Conservation (phyloP, 2,797 vertebrate species). For the Lagorchestes hirsutus region DNA sequence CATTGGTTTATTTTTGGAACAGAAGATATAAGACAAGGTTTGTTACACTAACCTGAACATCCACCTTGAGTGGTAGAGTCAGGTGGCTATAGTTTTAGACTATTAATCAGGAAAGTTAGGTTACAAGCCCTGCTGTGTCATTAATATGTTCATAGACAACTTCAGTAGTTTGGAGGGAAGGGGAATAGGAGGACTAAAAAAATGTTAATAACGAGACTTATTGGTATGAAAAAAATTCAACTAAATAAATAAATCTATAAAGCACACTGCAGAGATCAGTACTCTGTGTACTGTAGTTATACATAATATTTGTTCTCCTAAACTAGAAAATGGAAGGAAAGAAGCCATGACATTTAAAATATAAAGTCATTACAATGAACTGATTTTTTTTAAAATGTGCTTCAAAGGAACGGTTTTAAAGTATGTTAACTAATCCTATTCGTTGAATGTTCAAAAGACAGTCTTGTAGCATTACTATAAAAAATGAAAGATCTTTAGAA, state of each 20-base stretch:
- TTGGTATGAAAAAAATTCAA: constrained; percentile 34
- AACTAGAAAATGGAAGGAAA: constrained; percentile 24
- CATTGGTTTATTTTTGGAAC: constrained; percentile 45
- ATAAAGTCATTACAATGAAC: constrained; percentile 55
- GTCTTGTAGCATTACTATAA: neutral
- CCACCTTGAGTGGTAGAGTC: neutral
- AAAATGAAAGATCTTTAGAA: constrained; percentile 41
- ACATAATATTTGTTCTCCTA: constrained; percentile 39
- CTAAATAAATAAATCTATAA: neutral
- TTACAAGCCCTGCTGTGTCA: neutral
- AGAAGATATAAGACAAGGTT: constrained; percentile 12
- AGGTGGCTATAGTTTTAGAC: neutral
- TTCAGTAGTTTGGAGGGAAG: neutral
- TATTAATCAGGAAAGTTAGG: neutral
- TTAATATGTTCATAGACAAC: neutral
- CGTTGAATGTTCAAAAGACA: constrained; percentile 56
- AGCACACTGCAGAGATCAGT: constrained; percentile 1
- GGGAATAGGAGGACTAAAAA: neutral
- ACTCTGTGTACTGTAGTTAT: neutral
- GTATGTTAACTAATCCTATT: constrained; percentile 17
- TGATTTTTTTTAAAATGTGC: constrained; percentile 17
- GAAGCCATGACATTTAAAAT: neutral
- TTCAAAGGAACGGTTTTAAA: constrained; percentile 50
- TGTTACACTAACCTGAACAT: constrained; percentile 26
- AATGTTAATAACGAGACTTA: neutral